Evolutionary conservation across 2,113 vertebrate genomes (phyloP).

Genomic region (Myotis davidii): DNA sequence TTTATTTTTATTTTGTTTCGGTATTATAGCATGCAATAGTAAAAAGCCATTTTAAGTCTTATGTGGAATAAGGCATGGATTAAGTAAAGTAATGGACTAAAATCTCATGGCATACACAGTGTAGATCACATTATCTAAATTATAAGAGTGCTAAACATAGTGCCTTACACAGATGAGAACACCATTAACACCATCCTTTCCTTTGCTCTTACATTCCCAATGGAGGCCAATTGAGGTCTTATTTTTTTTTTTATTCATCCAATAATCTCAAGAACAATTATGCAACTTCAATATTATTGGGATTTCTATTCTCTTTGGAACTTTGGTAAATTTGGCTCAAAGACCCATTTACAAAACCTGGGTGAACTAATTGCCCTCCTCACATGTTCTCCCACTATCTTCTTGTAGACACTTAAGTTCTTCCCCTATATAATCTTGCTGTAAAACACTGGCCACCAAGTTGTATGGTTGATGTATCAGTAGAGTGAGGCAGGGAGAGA

Average conservation of each 20-base stretch:
- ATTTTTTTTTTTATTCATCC: background rate
- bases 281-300: background rate
- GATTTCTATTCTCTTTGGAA: background rate
- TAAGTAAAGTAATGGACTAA: background rate
- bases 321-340: background rate
- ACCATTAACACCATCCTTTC: background rate
- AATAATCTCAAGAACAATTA: background rate
- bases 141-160: background rate
- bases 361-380: background rate
- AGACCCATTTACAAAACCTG: background rate
- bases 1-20: background rate
- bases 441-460: rapidly evolving
- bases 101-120: background rate
- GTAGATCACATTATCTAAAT: background rate
- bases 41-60: background rate
- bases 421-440: background rate
- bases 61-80: background rate
- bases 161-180: background rate
- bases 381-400: background rate
- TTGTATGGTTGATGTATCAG: background rate
- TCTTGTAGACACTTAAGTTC: background rate
- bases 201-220: background rate
- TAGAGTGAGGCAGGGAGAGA: background rate
- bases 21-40: background rate
- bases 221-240: background rate